phyloP scores from a whole-genome alignment of 2,113 vertebrate genomes.

The Lepisosteus oculatus region DNA sequence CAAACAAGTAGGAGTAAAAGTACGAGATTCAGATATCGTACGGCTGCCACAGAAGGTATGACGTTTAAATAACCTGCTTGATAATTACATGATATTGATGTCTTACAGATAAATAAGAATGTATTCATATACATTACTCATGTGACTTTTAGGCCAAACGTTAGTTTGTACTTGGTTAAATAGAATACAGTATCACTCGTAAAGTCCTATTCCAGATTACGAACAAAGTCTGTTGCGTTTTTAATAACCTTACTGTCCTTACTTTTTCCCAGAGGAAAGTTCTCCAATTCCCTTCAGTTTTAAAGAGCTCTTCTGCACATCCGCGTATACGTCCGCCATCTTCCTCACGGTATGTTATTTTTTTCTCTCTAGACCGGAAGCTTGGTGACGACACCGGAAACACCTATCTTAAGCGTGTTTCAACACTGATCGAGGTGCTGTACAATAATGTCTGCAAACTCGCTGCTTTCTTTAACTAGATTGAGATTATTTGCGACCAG shows the following conservation, averaged over 20 bases:
- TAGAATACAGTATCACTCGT: too few species aligned
- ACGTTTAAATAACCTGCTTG: too few species aligned
- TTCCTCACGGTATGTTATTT: constrained; percentile 21
- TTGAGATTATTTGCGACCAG: background rate
- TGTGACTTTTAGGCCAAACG: too few species aligned
- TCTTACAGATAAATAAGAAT: too few species aligned
- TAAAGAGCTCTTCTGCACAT: constrained; percentile 52
- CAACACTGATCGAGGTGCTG: constrained; percentile 22
- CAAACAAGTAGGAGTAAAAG: too few species aligned
- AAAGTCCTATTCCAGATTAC: too few species aligned
- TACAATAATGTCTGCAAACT: constrained; percentile 38
- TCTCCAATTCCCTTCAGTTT: constrained; percentile 58
- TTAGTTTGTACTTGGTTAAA: too few species aligned
- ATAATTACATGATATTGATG: too few species aligned
- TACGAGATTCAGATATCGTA: too few species aligned
- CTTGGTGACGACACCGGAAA: constrained; percentile 32
- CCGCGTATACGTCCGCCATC: constrained; percentile 57
- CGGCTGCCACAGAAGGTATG: too few species aligned
- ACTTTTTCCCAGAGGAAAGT: constrained; percentile 63
- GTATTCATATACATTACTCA: too few species aligned
- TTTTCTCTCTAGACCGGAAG: constrained; percentile 4
- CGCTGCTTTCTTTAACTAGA: constrained; percentile 24
- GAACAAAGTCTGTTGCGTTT: too few species aligned
- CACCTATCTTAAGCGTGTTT: constrained; percentile 42
- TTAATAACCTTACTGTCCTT: constrained; percentile 13